These are phyloP conservation scores for Tetraneura akinire DNA, from an alignment of 1,140 invertebrate species.

Conservation along the genomic window DNA sequence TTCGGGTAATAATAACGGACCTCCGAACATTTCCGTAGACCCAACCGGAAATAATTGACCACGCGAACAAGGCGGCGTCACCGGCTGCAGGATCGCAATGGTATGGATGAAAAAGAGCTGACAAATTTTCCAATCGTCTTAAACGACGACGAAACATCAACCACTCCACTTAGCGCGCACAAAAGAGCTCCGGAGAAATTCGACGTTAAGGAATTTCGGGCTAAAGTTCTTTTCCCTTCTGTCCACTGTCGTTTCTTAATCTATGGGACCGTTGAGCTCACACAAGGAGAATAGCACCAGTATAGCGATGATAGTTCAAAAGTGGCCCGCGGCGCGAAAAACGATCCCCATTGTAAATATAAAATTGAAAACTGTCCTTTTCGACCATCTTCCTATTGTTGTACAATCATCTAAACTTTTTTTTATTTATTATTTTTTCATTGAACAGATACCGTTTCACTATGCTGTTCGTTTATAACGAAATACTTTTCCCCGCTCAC, in stretches of 20 bases:
- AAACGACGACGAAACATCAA: constrained; percentile 14
- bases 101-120: not conserved
- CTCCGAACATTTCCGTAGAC: not conserved
- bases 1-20: not conserved
- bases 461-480: not conserved
- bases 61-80: not conserved
- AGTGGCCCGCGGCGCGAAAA: constrained; percentile 44
- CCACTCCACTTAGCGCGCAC: constrained; percentile 42
- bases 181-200: constrained; percentile 21
- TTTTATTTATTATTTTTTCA: not conserved
- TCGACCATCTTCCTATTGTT: not conserved
- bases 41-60: not conserved
- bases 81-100: not conserved
- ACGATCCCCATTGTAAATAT: constrained; percentile 45
- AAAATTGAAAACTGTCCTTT: constrained; percentile 43
- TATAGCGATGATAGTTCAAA: not conserved
- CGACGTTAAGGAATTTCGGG: constrained; percentile 17
- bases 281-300: too few species aligned
- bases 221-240: too few species aligned
- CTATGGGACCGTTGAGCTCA: too few species aligned
- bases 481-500: not conserved
- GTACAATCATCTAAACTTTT: constrained; percentile 13
- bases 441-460: not conserved
- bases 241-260: not conserved
- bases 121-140: constrained; percentile 36